Base-by-base conservation (phyloP, 1,140 invertebrate species). In the Aricia agestis region DNA sequence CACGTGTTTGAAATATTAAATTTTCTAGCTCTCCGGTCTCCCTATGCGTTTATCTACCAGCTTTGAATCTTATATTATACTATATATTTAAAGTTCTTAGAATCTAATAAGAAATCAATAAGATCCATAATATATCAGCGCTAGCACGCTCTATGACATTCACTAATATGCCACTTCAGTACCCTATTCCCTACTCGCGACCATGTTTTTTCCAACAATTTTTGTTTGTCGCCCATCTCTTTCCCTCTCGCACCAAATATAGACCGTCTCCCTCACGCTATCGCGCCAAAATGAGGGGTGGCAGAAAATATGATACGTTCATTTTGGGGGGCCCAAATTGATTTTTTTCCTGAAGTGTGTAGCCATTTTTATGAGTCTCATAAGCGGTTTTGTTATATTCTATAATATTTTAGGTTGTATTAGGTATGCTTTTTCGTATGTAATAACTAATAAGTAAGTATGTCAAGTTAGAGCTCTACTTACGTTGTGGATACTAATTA, bases 261-360 rank as follows among this genome's bases (percentile, higher is more conserved):
- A 32, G 65, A 59, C 68, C 59, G 6, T 87, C 82, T 68, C 76
- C 32, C 45, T 86, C 75, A 0, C 76, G 58, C 78, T 85, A 85
- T 87, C 85, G 78, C 70, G 70, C 42, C 71, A 67, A 78, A 82
- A 84, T 81, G 85, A 85, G 85, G 86, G 85, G 81, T 80, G 52
- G 75, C 73, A 79, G 78, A 88, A 89, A 90, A 88, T 90, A 88
- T 88, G 87, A 88, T 90, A 84, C 82, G 85, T 88, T 82, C 82
- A 83, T 89, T 86, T 84, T 78, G 82, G 83, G 83, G 74, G 83
- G 82, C 74, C 82, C 84, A 90, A 88, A 90, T 90, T 90, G 87
- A 90, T 89, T 90, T 87, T 88, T 84, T 63, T 63, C 11, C 59
- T 25, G 59, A 85, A 84, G 82, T 85, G 81, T 82, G 86, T 81